A percentile compares a stretch with the other conserved stretches of the same genome.
Evolutionary conservation across 1,140 invertebrate genomes (phyloP).

Genomic region (Cydia splendana): DNA sequence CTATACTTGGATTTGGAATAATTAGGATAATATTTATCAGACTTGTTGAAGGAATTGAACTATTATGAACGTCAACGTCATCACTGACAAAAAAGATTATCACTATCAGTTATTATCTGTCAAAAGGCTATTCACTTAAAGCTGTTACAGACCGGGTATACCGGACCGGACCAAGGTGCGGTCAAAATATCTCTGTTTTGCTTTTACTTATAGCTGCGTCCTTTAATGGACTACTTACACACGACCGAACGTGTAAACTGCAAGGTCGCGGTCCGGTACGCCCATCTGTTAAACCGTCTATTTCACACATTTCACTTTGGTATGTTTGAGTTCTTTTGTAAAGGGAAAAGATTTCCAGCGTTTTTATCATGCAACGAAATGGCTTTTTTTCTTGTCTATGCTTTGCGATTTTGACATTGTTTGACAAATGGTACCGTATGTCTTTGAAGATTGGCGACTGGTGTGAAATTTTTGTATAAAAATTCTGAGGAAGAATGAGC

Average conservation of each 20-base stretch:
- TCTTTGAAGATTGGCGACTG: conserved; percentile 42
- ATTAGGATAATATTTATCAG: conserved; percentile 18
- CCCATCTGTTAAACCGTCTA: no score
- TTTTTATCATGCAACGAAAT: conserved; percentile 4
- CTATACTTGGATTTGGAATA: background rate
- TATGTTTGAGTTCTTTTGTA: background rate
- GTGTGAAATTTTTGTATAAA: conserved; percentile 27
- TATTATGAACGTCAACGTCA: background rate
- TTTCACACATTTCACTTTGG: background rate
- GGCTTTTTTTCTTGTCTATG: conserved; percentile 32
- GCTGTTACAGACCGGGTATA: no score
- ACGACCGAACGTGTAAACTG: no score
- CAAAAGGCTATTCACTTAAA: background rate
- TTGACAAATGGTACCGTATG: conserved; percentile 47
- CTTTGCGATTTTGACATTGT: conserved; percentile 40
- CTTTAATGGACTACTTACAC: no score
- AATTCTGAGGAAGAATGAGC: conserved; percentile 52
- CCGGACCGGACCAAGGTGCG: no score
- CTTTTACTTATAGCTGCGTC: no score
- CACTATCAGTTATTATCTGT: background rate
- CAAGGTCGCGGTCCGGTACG: no score
- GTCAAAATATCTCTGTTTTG: no score
- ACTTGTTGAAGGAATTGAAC: background rate
- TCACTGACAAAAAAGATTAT: background rate
- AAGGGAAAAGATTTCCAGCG: background rate